Conservation (phyloP, 1,140 invertebrate genomes). For the honey bee (Apis mellifera) region DNA sequence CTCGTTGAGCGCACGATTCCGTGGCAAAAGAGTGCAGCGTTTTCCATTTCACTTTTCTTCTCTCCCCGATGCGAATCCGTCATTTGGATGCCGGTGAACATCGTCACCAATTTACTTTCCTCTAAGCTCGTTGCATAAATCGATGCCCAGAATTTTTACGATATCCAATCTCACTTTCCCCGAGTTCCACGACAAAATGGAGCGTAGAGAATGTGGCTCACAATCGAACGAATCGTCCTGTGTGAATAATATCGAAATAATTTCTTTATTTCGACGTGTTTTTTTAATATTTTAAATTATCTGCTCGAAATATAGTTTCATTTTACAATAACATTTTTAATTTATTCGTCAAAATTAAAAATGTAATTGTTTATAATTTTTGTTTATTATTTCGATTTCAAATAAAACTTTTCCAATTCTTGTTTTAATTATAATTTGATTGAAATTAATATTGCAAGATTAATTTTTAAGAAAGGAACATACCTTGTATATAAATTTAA, state of each 20-base stretch:
- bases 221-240: not conserved
- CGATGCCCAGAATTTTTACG: not conserved
- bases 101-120: constrained; percentile 36
- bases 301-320: no score
- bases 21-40: not conserved
- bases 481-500: not conserved
- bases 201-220: not conserved
- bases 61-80: not conserved
- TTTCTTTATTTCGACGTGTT: no score
- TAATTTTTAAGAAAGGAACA: not conserved
- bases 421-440: no score
- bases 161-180: constrained; percentile 40
- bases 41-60: constrained; percentile 37
- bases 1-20: not conserved
- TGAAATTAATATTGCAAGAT: no score
- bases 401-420: no score
- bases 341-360: no score
- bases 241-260: no score
- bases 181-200: constrained; percentile 55
- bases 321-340: no score
- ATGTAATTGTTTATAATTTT: no score
- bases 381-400: no score
- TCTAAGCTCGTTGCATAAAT: constrained; percentile 20
- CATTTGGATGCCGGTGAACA: not conserved
- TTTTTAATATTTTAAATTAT: no score